A percentile compares a stretch with the other conserved stretches of the same genome.
Evolutionary conservation across 2,888 invertebrate genomes (phyloP).

Genomic region (Rotaria macrura): DNA sequence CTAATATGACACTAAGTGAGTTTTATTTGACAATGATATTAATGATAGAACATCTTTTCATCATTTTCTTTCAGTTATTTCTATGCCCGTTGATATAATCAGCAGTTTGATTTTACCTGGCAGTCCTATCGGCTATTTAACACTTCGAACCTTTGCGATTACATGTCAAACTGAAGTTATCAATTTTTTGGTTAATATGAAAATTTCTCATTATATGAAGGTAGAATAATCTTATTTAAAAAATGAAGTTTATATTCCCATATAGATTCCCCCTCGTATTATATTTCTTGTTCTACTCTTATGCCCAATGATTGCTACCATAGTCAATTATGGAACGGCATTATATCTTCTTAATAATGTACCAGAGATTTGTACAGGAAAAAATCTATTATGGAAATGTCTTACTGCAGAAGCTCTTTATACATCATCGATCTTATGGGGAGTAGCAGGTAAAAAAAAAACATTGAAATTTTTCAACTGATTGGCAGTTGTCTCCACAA

Average conservation of each 20-base stretch:
- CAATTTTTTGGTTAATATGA: neutral
- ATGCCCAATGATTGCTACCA: neutral
- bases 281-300: neutral
- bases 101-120: too few relatives aligned
- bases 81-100: too few relatives aligned
- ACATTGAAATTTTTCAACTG: too few relatives aligned
- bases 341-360: neutral
- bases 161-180: too few relatives aligned
- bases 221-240: neutral
- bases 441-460: too few relatives aligned
- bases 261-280: neutral
- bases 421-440: neutral
- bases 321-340: neutral
- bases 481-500: too few relatives aligned
- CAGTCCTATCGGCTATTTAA: too few relatives aligned
- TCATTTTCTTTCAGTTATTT: too few relatives aligned
- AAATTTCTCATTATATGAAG: constrained; percentile 17
- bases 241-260: neutral
- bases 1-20: too few relatives aligned
- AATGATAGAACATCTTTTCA: too few relatives aligned
- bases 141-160: too few relatives aligned
- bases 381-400: neutral
- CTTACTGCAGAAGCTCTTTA: neutral
- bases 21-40: too few relatives aligned
- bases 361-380: neutral